A percentile compares a stretch with the other conserved stretches of the same genome.
Evolutionary conservation across 1,140 invertebrate species (phyloP).

Genomic region (Drosophila athabasca): DNA sequence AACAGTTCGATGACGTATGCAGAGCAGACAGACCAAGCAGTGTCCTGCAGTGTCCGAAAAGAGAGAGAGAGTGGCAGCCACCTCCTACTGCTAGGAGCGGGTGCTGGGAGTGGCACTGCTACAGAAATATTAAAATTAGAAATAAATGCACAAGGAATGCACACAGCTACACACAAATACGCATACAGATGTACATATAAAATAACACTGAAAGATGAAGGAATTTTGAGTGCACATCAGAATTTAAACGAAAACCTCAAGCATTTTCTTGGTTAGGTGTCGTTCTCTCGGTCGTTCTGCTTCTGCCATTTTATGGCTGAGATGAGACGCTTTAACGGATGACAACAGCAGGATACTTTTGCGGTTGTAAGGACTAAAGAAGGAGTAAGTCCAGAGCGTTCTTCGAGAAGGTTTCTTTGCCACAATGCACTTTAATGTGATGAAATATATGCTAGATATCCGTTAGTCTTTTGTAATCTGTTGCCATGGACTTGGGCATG

Average conservation of each 20-base stretch:
- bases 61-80: neutral
- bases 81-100: constrained; percentile 29
- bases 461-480: too few species aligned
- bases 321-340: too few species aligned
- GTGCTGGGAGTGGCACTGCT: neutral
- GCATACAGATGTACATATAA: neutral
- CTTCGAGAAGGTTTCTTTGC: too few species aligned
- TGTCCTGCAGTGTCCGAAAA: constrained; percentile 47
- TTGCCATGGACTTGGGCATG: too few species aligned
- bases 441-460: too few species aligned
- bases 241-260: constrained; percentile 67
- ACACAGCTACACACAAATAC: constrained; percentile 8
- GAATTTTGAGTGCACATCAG: constrained; percentile 62
- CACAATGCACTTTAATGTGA: too few species aligned
- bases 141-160: constrained; percentile 2
- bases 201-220: constrained; percentile 29
- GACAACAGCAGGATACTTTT: too few species aligned
- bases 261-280: neutral
- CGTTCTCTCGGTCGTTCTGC: neutral
- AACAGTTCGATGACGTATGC: constrained; percentile 81
- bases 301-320: constrained; percentile 31
- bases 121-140: constrained; percentile 61
- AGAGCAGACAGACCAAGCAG: too few species aligned
- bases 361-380: too few species aligned
- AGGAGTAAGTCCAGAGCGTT: too few species aligned